Conservation (phyloP, 2,113 vertebrate genomes). For the Lonchura striata region DNA sequence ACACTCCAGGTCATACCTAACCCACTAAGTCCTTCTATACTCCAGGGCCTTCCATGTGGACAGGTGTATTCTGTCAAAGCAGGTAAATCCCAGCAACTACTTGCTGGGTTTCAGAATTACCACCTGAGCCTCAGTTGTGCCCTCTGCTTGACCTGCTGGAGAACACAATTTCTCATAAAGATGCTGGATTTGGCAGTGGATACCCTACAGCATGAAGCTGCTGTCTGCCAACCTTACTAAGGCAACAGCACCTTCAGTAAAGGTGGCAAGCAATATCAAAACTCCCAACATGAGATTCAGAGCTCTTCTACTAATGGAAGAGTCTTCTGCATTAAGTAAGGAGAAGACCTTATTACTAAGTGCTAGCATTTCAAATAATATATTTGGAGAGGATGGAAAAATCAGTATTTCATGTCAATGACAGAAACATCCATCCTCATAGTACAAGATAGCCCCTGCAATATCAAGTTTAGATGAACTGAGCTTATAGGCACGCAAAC, state of each 20-base stretch:
- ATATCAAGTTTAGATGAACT: not conserved
- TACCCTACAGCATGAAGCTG: not conserved
- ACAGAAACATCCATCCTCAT: not conserved
- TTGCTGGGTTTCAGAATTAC: not conserved
- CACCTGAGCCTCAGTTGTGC: not conserved
- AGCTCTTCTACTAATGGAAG: not conserved
- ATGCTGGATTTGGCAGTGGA: not conserved
- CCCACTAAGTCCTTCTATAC: not conserved
- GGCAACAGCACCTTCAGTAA: not conserved
- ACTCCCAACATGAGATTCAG: not conserved
- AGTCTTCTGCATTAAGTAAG: not conserved
- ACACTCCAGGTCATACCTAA: not conserved
- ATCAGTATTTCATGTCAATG: not conserved
- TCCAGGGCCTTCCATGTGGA: not conserved
- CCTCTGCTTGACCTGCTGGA: not conserved
- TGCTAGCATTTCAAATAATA: not conserved
- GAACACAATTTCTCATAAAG: not conserved
- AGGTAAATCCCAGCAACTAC: not conserved
- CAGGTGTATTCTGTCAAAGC: not conserved
- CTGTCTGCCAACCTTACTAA: not conserved
- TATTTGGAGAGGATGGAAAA: not conserved
- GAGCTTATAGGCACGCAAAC: not conserved
- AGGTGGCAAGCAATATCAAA: not conserved
- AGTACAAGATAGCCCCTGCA: not conserved
- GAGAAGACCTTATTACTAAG: not conserved